A percentile compares a stretch with the other conserved stretches of the same genome.
Conservation (phyloP, 2,113 vertebrate species). For the Diadophis punctatus region DNA sequence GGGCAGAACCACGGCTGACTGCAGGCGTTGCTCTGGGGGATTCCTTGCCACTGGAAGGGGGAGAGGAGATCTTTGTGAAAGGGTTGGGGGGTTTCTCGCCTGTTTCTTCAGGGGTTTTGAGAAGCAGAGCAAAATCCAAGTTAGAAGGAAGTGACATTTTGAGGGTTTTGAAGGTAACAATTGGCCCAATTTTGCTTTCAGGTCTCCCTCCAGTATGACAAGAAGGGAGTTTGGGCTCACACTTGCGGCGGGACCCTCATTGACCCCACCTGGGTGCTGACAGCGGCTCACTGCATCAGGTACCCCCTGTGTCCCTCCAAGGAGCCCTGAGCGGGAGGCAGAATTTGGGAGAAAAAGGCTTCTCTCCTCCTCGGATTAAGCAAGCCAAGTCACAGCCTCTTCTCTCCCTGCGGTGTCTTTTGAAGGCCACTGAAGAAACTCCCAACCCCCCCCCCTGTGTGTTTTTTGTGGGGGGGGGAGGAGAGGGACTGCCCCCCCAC, state of each 20-base stretch:
- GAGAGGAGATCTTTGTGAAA: background rate
- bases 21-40: background rate
- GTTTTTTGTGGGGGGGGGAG: too few relatives aligned
- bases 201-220: slow-evolving; percentile 85
- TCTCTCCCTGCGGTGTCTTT: background rate
- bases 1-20: background rate
- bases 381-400: too few relatives aligned
- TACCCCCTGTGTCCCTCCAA: slow-evolving; percentile 40
- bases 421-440: background rate
- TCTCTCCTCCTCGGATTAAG: background rate
- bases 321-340: too few relatives aligned
- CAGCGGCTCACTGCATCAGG: slow-evolving; percentile 89
- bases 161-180: background rate
- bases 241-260: slow-evolving; percentile 86
- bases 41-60: background rate
- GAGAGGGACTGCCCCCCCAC: too few relatives aligned
- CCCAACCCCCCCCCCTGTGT: too few relatives aligned
- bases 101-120: background rate
- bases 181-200: slow-evolving; percentile 33
- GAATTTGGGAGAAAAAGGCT: background rate
- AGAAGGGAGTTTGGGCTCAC: slow-evolving; percentile 67
- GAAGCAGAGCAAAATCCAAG: background rate
- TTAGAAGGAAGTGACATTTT: background rate
- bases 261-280: slow-evolving; percentile 75
- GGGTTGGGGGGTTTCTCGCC: background rate